Evolutionary conservation across 2,888 invertebrate genomes (phyloP).

Genomic region (Cremastinae sp.): DNA sequence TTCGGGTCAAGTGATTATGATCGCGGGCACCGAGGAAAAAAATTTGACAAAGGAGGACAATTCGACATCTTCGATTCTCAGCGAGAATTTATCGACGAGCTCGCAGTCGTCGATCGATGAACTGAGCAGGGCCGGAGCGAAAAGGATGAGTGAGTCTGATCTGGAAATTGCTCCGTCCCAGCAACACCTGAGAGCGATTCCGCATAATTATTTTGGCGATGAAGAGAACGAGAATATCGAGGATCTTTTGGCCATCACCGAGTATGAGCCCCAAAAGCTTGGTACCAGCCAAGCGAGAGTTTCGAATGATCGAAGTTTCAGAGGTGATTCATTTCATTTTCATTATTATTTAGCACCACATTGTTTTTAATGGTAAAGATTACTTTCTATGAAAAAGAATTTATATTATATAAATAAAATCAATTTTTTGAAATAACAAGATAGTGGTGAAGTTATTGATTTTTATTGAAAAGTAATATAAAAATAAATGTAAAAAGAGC

Average conservation of each 20-base stretch:
- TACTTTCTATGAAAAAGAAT: too few relatives aligned
- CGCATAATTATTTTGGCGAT: constrained; percentile 44
- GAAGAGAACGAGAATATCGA: constrained; percentile 67
- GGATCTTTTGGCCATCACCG: constrained; percentile 66
- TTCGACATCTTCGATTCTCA: constrained; percentile 22
- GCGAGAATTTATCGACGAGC: constrained; percentile 22
- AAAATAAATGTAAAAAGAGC: too few relatives aligned
- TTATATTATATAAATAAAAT: too few relatives aligned
- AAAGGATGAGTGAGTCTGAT: constrained; percentile 31
- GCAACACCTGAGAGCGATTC: constrained; percentile 10
- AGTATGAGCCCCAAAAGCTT: constrained; percentile 73
- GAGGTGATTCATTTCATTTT: constrained; percentile 15
- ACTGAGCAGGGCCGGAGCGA: not conserved
- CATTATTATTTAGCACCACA: too few relatives aligned
- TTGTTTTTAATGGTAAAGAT: too few relatives aligned
- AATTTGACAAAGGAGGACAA: constrained; percentile 19
- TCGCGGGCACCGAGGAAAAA: constrained; percentile 21
- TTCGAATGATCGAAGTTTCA: not conserved
- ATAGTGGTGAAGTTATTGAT: too few relatives aligned
- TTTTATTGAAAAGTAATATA: too few relatives aligned
- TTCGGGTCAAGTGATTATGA: constrained; percentile 46
- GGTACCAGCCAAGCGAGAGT: constrained; percentile 52
- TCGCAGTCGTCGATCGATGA: constrained; percentile 10
- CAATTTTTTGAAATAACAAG: too few relatives aligned
- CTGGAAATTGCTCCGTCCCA: constrained; percentile 61